Conservation (phyloP, 2,113 vertebrate species). For the Mustela lutreola region DNA sequence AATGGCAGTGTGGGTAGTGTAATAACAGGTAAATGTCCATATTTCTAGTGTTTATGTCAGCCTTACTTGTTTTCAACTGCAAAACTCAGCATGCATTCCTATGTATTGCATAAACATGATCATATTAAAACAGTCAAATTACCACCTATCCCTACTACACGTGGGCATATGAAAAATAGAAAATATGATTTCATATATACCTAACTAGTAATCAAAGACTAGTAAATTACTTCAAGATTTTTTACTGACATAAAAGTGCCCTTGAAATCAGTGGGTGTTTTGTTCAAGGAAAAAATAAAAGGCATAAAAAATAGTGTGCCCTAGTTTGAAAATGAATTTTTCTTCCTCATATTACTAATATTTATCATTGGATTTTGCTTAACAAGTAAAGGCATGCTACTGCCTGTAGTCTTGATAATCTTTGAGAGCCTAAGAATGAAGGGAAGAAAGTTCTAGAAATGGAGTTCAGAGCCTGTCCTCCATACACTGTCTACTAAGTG, state of each 20-base stretch:
- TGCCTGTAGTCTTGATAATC: neutral
- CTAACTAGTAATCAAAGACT: constrained; percentile 47
- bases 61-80: constrained; percentile 54
- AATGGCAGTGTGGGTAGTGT: constrained; percentile 9
- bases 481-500: neutral
- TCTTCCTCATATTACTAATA: neutral
- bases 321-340: constrained; percentile 44
- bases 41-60: constrained; percentile 1
- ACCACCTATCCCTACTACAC: neutral
- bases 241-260: neutral
- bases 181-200: constrained; percentile 12
- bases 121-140: constrained; percentile 65
- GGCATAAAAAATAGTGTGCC: neutral
- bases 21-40: constrained; percentile 33
- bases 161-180: constrained; percentile 37
- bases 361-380: constrained; percentile 13
- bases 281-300: constrained; percentile 45
- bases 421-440: neutral
- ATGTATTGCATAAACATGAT: neutral
- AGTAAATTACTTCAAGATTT: neutral
- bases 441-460: constrained; percentile 18
- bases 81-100: constrained; percentile 57
- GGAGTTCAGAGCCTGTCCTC: neutral
- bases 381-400: neutral
- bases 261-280: constrained; percentile 68